Base-by-base conservation (phyloP, 1,140 invertebrate species). In the Drosophila arawakana region DNA sequence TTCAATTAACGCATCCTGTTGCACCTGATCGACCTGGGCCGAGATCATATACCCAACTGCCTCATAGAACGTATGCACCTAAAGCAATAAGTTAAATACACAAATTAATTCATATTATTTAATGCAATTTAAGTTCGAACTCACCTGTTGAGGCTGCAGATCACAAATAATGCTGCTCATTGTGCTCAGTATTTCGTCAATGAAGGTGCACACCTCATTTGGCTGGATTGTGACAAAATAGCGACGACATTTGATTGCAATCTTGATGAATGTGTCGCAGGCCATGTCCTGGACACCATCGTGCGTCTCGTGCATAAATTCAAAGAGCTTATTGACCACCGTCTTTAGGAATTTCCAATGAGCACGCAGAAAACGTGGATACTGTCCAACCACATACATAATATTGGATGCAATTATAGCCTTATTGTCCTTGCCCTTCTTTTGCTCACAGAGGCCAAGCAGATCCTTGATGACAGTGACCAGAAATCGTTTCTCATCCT, bases 261-360 rank as follows among this genome's bases (percentile, higher is more conserved):
- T 99, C 93, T 99, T 99, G 79, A 99, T 99, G 92, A 99, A 99
- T 21, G 99, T 99, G 94, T 99, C 99, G 94, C 99, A 99, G 61
- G 99, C 99, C 99, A 99, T 99, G 91, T 99, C 98, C 93, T 98
- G 97, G 7, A 99, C 99, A 86, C 99, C 99, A 93, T 99, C 99
- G 92, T 99, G 99, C 35, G 98, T 99, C 94, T 99, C 98, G 93
- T 99, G 99, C 99, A 99, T 99, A 93, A 99, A 99, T 94, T 99
- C 99, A 94, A 99, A 99, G 39, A 99, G 94, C 94, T 99, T 99
- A 94, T 99, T 99, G 50, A 99, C 98, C 90, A 99, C 99, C 65
- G 99, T 99, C 94, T 99, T 99, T n/a, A 99, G 94, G 93, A 99
- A 99, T 93, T 99, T 98, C 99, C 99, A 99, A 93, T 99, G 99